Percentiles rank a stretch among this genome's conserved stretches.
phyloP scores from a whole-genome alignment of 2,113 vertebrate species.

The Ceuthmochares aereus region DNA sequence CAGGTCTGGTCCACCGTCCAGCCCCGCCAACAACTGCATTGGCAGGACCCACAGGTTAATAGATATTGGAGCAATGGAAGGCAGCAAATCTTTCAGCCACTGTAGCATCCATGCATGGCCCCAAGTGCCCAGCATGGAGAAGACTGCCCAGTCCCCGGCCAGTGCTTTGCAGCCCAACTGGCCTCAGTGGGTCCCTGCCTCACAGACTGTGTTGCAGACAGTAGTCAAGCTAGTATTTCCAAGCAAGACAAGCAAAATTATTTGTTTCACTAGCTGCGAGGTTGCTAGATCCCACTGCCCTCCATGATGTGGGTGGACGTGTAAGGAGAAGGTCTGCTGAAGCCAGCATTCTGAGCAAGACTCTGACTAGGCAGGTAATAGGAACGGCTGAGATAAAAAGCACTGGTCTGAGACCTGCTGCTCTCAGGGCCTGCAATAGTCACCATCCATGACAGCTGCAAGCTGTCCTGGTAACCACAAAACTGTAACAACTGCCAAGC shows the following conservation, averaged over 20 bases:
- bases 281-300: neutral
- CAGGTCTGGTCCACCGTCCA: neutral
- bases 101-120: rapidly evolving
- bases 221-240: neutral
- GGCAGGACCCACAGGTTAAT: neutral
- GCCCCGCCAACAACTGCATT: rapidly evolving
- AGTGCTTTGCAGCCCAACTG: neutral
- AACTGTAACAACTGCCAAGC: neutral
- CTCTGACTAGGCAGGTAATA: neutral
- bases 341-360: neutral
- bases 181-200: neutral
- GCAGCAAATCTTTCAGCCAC: neutral
- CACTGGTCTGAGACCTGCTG: neutral
- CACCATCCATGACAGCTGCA: neutral
- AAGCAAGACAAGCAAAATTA: neutral
- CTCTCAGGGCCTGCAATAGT: neutral
- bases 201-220: rapidly evolving
- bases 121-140: rapidly evolving
- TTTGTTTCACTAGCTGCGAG: neutral
- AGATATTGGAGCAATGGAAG: neutral
- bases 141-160: neutral
- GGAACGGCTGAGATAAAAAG: neutral
- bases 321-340: neutral
- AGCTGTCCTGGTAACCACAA: neutral
- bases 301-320: rapidly evolving